Evolutionary conservation across 37 sponge, comb jelly and placozoan species (phyloP).

Genomic region (Chondrosia reniformis): DNA sequence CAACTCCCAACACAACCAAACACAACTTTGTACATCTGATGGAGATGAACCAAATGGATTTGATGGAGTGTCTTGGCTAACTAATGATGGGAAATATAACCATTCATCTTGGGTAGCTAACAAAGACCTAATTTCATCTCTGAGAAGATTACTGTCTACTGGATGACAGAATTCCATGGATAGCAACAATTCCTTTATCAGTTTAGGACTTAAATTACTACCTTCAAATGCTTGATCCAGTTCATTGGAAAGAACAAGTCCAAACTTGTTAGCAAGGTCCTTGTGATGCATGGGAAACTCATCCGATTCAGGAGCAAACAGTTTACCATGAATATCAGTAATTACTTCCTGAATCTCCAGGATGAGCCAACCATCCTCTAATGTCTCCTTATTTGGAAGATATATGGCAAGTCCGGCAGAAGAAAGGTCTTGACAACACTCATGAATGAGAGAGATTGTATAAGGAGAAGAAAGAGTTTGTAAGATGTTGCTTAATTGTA

Average conservation of each 20-base stretch:
- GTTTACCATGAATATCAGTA: neutral
- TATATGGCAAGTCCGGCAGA: neutral
- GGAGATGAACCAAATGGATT: too few species aligned
- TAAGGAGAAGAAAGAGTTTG: neutral
- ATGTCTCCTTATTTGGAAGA: neutral
- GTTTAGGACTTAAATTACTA: neutral
- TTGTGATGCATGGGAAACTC: neutral
- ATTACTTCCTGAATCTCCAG: neutral
- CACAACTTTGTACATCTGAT: too few species aligned
- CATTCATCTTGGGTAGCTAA: neutral
- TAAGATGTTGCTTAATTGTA: neutral
- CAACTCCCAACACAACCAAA: neutral
- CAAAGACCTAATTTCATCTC: neutral
- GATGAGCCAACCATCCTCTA: neutral
- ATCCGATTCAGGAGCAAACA: neutral
- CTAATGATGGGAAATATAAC: neutral
- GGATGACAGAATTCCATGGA: constrained; percentile 10
- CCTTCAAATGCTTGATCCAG: neutral
- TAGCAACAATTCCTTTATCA: neutral
- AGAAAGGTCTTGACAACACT: neutral
- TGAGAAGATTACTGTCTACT: neutral
- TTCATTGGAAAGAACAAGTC: neutral
- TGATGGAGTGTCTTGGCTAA: neutral
- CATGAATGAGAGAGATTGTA: neutral
- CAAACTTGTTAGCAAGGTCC: neutral